Evolutionary conservation across 2,888 invertebrate genomes (phyloP).

Genomic region (Horisme vitalbata): DNA sequence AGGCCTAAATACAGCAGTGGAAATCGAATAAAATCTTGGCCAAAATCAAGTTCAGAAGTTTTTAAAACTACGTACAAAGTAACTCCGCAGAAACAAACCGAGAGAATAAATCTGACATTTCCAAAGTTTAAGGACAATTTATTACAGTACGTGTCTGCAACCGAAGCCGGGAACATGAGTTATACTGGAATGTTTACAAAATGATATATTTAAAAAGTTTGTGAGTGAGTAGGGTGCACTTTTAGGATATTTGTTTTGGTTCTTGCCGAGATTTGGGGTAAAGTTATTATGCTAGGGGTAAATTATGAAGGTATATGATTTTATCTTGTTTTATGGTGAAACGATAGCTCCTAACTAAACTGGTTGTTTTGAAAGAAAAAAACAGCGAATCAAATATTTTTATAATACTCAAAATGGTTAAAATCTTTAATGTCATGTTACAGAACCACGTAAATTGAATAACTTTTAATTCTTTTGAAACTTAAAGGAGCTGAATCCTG

Average conservation of each 20-base stretch:
- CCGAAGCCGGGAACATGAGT: constrained; percentile 53
- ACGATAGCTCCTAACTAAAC: too few relatives aligned
- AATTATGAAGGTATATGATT: background rate
- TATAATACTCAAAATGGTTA: too few relatives aligned
- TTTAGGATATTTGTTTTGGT: constrained; percentile 5
- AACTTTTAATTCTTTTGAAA: too few relatives aligned
- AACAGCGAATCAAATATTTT: too few relatives aligned
- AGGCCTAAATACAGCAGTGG: background rate
- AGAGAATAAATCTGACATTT: constrained; percentile 47
- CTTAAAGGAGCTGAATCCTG: too few relatives aligned
- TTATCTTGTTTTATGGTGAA: too few relatives aligned
- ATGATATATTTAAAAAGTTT: constrained; percentile 52
- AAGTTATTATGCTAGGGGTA: constrained; percentile 3
- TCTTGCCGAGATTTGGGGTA: constrained; percentile 8
- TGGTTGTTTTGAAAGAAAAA: too few relatives aligned
- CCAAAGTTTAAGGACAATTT: constrained; percentile 57
- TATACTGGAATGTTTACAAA: constrained; percentile 54
- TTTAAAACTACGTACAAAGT: constrained; percentile 23
- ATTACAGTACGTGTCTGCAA: constrained; percentile 51
- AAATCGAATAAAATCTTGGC: background rate
- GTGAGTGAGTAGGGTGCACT: constrained; percentile 13
- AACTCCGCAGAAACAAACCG: constrained; percentile 32
- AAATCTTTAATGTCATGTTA: too few relatives aligned
- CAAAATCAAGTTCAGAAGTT: constrained; percentile 19
- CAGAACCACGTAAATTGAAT: too few relatives aligned